These are phyloP conservation scores for Chaunax sp. DNA, from an alignment of 2,797 vertebrate species.

Conservation along the genomic window DNA sequence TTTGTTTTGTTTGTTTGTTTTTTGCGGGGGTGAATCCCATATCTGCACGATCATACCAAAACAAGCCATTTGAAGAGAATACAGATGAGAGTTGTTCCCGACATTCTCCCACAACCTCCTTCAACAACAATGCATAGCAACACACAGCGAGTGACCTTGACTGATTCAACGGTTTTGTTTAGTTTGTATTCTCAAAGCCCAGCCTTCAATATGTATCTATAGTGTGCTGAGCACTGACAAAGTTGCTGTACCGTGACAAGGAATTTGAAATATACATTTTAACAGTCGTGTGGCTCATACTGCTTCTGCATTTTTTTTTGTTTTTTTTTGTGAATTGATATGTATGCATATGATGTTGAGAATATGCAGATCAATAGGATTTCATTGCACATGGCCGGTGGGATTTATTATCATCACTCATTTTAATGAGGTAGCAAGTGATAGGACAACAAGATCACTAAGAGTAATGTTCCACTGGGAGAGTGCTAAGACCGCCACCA, in stretches of 20 bases:
- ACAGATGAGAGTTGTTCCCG: constrained; percentile 76
- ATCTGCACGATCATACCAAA: constrained; percentile 80
- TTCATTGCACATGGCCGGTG: constrained; percentile 67
- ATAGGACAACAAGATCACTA: constrained; percentile 74
- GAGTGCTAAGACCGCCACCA: constrained; percentile 77
- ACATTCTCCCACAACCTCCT: constrained; percentile 63
- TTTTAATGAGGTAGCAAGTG: constrained; percentile 82
- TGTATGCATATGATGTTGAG: constrained; percentile 37
- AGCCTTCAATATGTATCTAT: constrained; percentile 45
- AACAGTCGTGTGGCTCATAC: constrained; percentile 34
- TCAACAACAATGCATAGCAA: constrained; percentile 63
- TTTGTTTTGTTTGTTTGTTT: too few relatives aligned
- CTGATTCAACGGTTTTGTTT: constrained; percentile 74
- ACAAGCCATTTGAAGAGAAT: constrained; percentile 79
- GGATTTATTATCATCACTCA: constrained; percentile 81
- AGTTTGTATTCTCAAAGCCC: constrained; percentile 58
- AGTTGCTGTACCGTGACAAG: constrained; percentile 59
- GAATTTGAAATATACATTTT: constrained; percentile 65
- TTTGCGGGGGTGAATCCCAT: constrained; percentile 41
- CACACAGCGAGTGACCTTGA: constrained; percentile 78
- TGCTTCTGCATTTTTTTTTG: constrained; percentile 10
- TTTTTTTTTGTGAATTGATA: constrained; percentile 54
- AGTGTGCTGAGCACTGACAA: constrained; percentile 49
- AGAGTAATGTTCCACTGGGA: constrained; percentile 63
- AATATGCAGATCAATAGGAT: constrained; percentile 73